Evolutionary conservation across 2,113 vertebrate species (phyloP).

Genomic region (Vicugna pacos): DNA sequence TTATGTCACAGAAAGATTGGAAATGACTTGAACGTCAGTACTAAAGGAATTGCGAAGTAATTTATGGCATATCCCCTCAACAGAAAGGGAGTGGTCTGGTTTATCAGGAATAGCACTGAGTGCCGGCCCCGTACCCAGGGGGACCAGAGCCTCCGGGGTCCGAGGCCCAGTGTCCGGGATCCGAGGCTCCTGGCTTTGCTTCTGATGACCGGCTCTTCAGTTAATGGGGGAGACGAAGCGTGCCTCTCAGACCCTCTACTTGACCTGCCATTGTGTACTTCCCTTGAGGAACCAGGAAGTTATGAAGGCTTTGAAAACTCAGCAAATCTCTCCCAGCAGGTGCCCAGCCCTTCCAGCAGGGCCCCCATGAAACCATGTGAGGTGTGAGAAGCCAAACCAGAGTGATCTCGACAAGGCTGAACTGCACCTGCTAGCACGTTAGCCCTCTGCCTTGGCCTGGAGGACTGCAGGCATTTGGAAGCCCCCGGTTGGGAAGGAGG

Average conservation of each 20-base stretch:
- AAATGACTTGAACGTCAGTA: no score
- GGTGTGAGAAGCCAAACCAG: constrained; percentile 69
- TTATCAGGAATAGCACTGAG: not conserved
- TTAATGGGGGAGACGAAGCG: no score
- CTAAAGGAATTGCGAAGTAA: no score
- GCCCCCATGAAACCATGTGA: constrained; percentile 73
- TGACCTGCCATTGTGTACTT: constrained; percentile 34
- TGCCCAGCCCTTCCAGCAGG: constrained; percentile 64
- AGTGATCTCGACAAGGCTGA: constrained; percentile 59
- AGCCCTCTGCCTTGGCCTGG: constrained; percentile 61
- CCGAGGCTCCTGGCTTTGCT: not conserved
- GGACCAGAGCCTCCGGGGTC: rapidly evolving
- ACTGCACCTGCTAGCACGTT: constrained; percentile 64
- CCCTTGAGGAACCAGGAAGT: constrained; percentile 71
- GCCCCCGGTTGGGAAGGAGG: constrained; percentile 64
- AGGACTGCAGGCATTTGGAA: constrained; percentile 73
- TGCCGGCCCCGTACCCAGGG: not conserved
- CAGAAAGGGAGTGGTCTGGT: not conserved
- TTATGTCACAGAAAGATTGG: no score
- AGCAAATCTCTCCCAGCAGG: constrained; percentile 63
- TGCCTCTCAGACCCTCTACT: no score
- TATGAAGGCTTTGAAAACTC: constrained; percentile 75
- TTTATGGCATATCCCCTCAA: no score
- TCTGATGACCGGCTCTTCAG: not conserved
- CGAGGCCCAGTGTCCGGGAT: not conserved